Conservation (phyloP, 37 sponge, comb jelly and placozoan genomes). For the Diacarnus erythraeanus region DNA sequence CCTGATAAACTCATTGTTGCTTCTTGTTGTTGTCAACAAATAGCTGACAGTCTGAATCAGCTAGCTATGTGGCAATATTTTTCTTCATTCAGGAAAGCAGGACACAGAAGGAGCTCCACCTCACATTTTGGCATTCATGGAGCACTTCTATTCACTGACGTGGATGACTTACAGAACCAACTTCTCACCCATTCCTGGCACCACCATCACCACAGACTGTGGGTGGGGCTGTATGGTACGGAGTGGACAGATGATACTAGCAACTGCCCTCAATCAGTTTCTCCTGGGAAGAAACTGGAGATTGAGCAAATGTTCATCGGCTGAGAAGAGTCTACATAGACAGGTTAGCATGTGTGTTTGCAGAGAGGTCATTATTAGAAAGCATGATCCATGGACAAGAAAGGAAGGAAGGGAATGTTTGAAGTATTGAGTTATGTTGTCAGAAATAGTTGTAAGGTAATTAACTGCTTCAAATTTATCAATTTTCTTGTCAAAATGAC, state of each 20-base stretch:
- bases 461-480: too few species aligned
- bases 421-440: too few species aligned
- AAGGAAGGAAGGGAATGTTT: too few species aligned
- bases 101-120: conserved; percentile 47
- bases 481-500: too few species aligned
- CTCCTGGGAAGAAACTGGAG: conserved; percentile 72
- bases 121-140: conserved; percentile 66
- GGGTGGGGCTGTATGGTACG: conserved; percentile 99
- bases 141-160: conserved; percentile 58
- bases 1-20: too few species aligned
- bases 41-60: too few species aligned
- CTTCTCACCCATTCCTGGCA: conserved; percentile 71
- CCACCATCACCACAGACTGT: conserved; percentile 86
- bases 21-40: too few species aligned
- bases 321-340: conserved; percentile 26
- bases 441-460: too few species aligned
- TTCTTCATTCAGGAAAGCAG: not conserved
- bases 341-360: too few species aligned
- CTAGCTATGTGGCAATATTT: too few species aligned
- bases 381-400: too few species aligned
- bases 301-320: not conserved
- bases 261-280: conserved; percentile 80
- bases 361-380: too few species aligned
- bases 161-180: conserved; percentile 86
- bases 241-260: conserved; percentile 97